A percentile compares a stretch with the other conserved stretches of the same genome.
phyloP scores from a whole-genome alignment of 2,797 vertebrate species.

The Leptatherina wallacei region DNA sequence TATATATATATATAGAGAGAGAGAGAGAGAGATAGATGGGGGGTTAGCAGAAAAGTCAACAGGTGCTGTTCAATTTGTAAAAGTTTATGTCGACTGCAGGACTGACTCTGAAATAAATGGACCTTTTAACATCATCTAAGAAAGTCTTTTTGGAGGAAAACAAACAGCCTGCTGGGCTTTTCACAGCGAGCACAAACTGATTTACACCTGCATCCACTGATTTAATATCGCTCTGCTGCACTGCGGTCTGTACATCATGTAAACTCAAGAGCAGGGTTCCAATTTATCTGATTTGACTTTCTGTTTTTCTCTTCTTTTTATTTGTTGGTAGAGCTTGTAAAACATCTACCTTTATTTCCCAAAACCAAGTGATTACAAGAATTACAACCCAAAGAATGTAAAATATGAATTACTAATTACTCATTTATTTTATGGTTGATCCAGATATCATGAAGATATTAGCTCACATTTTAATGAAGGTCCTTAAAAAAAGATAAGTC shows the following conservation, averaged over 20 bases:
- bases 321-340: background rate
- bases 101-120: background rate
- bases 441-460: too few relatives aligned
- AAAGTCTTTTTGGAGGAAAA: background rate
- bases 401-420: background rate
- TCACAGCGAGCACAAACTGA: background rate
- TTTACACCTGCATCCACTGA: background rate
- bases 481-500: too few relatives aligned
- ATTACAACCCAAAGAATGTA: background rate
- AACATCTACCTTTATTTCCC: background rate
- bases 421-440: background rate
- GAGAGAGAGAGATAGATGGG: background rate
- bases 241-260: background rate
- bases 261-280: background rate
- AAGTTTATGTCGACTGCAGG: slow-evolving; percentile 16
- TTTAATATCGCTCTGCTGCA: background rate
- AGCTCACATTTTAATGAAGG: background rate
- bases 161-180: background rate
- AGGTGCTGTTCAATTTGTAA: slow-evolving; percentile 32
- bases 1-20: background rate
- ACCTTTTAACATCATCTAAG: slow-evolving; percentile 17
- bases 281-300: background rate
- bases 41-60: slow-evolving; percentile 5
- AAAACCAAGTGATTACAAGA: background rate
- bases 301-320: background rate